Evolutionary conservation across 2,113 vertebrate genomes (phyloP), one percentile per base, ranked within the genome.

Genomic region (Xenopus borealis): DNA sequence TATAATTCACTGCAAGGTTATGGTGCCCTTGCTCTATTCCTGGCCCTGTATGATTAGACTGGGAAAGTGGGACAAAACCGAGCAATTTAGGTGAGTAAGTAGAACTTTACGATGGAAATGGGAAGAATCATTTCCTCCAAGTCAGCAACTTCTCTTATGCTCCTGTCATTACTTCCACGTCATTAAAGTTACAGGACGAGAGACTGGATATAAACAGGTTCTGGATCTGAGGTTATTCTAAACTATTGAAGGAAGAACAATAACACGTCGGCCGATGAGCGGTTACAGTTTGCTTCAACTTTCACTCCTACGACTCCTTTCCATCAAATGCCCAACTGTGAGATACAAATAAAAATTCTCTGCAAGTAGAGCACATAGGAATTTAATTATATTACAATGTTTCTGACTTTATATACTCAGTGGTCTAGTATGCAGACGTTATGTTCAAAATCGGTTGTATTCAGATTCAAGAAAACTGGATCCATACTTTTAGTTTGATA

Each of bases 1-100:
- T 86, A 91, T 90, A 82, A 86, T 89, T 91, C 89, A 90, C 90
- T 89, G 88, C 89, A 88, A 88, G 85, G 83, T 89, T 89, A 40
- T 40, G 33, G 33, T 40, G 33, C 82, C 85, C 84, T 88, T 88
- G 84, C 85, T 86, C 81, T 79, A 72, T 85, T 90, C 89, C 90
- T 88, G 1, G 72, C 85, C 80, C 85, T 90, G 81, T 86, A 80
- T 53, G 85, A 85, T 74, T 80, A 79, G 84, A 85, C 77, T 53
- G 85, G 80, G 79, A 16, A 77, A 80, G 70, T 76, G 62, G 81
- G 81, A 50, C 78, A 76, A 81, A 88, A 88, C 65, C 82, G 82
- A 78, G 81, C 81, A 80, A 68, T 86, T 82, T 78, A 57, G 50
- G 78, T 27, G 23, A 27, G 23, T 55, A 78, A 78, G 78, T 63